A percentile compares a stretch with the other conserved stretches of the same genome.
phyloP scores from a whole-genome alignment of 1,140 invertebrate genomes.

The Sycophaga agraensis region DNA sequence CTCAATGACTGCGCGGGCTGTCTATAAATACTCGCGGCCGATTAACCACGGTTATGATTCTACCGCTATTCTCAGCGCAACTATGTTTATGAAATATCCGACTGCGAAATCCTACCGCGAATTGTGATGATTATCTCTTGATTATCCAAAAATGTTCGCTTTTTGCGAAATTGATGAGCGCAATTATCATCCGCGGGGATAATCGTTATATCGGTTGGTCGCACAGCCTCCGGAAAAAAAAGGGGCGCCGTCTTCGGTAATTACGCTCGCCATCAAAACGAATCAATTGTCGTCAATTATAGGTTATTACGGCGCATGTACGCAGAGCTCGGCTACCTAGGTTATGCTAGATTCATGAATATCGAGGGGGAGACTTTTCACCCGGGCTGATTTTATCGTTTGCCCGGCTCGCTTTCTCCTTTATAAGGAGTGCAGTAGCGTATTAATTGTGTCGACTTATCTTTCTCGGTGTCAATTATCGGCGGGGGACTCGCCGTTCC shows the following conservation, averaged over 20 bases:
- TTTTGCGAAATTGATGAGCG: too few relatives aligned
- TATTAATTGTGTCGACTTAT: constrained; percentile 19
- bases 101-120: too few relatives aligned
- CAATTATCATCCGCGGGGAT: too few relatives aligned
- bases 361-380: constrained; percentile 19
- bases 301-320: neutral
- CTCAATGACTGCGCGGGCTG: too few relatives aligned
- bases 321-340: constrained; percentile 10
- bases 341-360: constrained; percentile 15
- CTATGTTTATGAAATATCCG: too few relatives aligned
- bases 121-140: too few relatives aligned
- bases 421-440: constrained; percentile 5
- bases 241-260: neutral
- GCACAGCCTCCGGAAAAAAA: too few relatives aligned
- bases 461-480: constrained; percentile 18
- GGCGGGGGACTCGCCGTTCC: neutral
- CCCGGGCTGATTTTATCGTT: constrained; percentile 13
- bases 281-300: constrained; percentile 21
- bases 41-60: too few relatives aligned
- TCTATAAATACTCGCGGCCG: too few relatives aligned
- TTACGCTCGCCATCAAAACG: constrained; percentile 15
- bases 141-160: too few relatives aligned
- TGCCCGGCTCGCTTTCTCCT: constrained; percentile 14
- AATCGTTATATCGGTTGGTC: too few relatives aligned
- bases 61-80: too few relatives aligned